Conservation (phyloP, 2,797 vertebrate species). For the Rhinoraja longicauda region DNA sequence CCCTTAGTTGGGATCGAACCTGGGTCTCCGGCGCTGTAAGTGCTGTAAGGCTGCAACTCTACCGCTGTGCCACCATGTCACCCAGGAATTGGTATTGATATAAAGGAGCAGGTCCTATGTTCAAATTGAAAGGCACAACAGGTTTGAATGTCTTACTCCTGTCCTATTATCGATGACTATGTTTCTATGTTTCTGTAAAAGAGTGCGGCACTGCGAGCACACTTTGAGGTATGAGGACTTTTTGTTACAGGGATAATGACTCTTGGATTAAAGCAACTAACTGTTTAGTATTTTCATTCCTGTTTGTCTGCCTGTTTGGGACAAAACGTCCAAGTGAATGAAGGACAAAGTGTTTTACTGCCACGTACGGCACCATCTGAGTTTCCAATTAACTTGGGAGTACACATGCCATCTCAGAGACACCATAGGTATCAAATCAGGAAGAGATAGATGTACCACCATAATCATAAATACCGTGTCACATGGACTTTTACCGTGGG, state of each 20-base stretch:
- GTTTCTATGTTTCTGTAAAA: not conserved
- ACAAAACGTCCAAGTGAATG: not conserved
- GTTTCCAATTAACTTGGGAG: not conserved
- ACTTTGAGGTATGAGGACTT: not conserved
- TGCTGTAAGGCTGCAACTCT: too few species aligned
- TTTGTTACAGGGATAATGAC: not conserved
- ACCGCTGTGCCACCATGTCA: too few species aligned
- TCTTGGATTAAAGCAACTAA: not conserved
- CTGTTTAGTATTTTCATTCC: not conserved
- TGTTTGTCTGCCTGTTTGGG: not conserved
- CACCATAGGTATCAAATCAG: not conserved
- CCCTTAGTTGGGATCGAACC: too few species aligned
- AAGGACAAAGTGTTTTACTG: not conserved
- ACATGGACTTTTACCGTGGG: too few species aligned
- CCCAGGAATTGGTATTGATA: too few species aligned
- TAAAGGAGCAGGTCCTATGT: too few species aligned
- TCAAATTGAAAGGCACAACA: too few species aligned
- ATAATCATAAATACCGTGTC: not conserved
- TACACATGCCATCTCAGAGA: not conserved
- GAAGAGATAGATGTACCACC: not conserved
- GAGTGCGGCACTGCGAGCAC: not conserved
- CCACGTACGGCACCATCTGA: not conserved
- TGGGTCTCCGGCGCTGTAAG: too few species aligned
- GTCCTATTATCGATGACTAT: too few species aligned
- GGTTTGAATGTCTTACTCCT: too few species aligned